Conservation (phyloP, 2,797 vertebrate genomes). For the Brachyalestes nurse region DNA sequence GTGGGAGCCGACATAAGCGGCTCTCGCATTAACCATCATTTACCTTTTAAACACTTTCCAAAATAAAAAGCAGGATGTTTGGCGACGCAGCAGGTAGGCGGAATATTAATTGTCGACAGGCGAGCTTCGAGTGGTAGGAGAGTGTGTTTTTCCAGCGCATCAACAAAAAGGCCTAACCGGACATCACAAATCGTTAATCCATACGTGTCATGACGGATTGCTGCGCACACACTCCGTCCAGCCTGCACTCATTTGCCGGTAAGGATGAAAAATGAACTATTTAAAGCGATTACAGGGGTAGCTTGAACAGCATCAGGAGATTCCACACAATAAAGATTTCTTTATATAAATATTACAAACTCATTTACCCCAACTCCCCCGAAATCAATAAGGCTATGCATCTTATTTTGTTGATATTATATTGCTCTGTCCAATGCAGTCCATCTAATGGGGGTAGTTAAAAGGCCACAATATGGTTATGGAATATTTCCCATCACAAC, state of each 20-base stretch:
- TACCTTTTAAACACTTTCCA: slow-evolving; percentile 47
- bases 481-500: slow-evolving; percentile 60
- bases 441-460: slow-evolving; percentile 63
- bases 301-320: slow-evolving; percentile 79
- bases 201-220: slow-evolving; percentile 82
- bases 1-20: slow-evolving; percentile 35
- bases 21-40: slow-evolving; percentile 48
- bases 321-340: slow-evolving; percentile 87
- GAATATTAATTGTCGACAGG: slow-evolving; percentile 48
- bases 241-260: slow-evolving; percentile 78
- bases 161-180: slow-evolving; percentile 80
- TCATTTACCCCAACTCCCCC: slow-evolving; percentile 79
- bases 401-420: slow-evolving; percentile 68
- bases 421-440: slow-evolving; percentile 47
- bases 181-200: slow-evolving; percentile 86
- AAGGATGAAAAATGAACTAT: slow-evolving; percentile 88
- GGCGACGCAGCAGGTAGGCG: slow-evolving; percentile 35
- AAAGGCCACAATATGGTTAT: slow-evolving; percentile 63
- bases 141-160: slow-evolving; percentile 74
- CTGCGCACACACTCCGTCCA: slow-evolving; percentile 83
- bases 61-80: slow-evolving; percentile 44
- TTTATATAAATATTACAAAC: slow-evolving; percentile 91
- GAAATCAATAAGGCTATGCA: slow-evolving; percentile 87
- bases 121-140: slow-evolving; percentile 48
- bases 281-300: slow-evolving; percentile 84